Base-by-base conservation (phyloP, 2,797 vertebrate genomes). In the Pelobates cultripes region DNA sequence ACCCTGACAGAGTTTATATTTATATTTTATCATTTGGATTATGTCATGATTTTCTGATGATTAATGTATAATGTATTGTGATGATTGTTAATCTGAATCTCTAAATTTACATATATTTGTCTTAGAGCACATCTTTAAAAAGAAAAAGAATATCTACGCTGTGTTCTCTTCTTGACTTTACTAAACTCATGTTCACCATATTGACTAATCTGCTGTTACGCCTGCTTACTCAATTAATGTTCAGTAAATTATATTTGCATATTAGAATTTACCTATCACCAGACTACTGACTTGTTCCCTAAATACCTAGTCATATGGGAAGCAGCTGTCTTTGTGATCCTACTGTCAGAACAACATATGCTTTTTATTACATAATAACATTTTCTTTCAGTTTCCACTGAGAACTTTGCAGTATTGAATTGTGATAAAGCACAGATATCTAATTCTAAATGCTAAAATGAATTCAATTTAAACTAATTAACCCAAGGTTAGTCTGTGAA, bases 371-470 rank as follows among this genome's bases (percentile, higher is more conserved):
- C 64, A 74, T 17, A 81, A 81, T 81, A 44, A 43, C 43, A 75
- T 81, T 75, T 63, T 44, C 79, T 43, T 80, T 68, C 60, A 3
- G 42, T 75, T 80, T 75, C 47, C 43, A 69, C 43, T 15, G 73
- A 75, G 53, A 61, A 67, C 64, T 81, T 81, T 81, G 55, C 61
- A 66, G 61, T 28, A 7, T 13, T 42, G 66, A 70, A 69, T 69
- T 69, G 79, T 70, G 79, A 81, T 81, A 72, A 81, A 73, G 66
- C 57, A 66, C 66, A 70, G 64, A 69, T 81, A 81, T 81, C 79
- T 81, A 75, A 81, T 81, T 81, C 75, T 5, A 15, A 44, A 9
- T 1, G 7, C 41, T 68, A 81, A 75, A 81, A 81, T 70, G 28
- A 75, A 75, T 81, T 70, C 28, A 28, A 28, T 28, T 28, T 28